Evolutionary conservation across 2,113 vertebrate species (phyloP).

Genomic region (Austrofundulus limnaeus): DNA sequence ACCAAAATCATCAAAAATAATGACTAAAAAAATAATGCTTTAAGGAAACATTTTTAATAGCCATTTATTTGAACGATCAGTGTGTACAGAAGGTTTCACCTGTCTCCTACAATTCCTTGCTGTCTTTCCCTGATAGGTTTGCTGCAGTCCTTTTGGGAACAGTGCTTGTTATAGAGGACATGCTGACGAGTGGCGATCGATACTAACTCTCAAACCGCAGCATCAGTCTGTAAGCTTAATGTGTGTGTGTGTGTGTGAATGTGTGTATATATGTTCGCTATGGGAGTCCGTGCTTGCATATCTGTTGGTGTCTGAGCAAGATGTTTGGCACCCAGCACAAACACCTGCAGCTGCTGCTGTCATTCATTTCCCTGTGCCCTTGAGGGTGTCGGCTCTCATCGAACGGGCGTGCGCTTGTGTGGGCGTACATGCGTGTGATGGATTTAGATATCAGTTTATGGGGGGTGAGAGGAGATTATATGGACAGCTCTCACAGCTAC

Average conservation of each 20-base stretch:
- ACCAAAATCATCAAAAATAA: background rate
- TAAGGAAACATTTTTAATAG: background rate
- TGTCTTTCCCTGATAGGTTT: slow-evolving; percentile 46
- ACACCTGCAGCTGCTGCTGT: slow-evolving; percentile 45
- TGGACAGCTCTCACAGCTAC: slow-evolving; percentile 55
- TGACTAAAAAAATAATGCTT: background rate
- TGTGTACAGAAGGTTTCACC: slow-evolving; percentile 18
- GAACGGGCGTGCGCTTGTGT: background rate
- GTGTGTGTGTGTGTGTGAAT: slow-evolving; percentile 17
- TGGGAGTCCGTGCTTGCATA: slow-evolving; percentile 19
- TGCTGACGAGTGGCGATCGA: slow-evolving; percentile 75
- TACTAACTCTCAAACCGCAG: slow-evolving; percentile 58
- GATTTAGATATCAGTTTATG: slow-evolving; percentile 69
- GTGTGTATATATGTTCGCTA: background rate
- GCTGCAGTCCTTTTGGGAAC: slow-evolving; percentile 72
- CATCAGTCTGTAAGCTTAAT: slow-evolving; percentile 46
- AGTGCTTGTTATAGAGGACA: slow-evolving; percentile 73
- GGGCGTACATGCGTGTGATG: slow-evolving; percentile 32
- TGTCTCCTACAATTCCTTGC: slow-evolving; percentile 15
- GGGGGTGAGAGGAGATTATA: slow-evolving; percentile 65
- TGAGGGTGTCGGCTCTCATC: slow-evolving; percentile 50
- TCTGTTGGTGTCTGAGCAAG: slow-evolving; percentile 35
- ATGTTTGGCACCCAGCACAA: slow-evolving; percentile 44
- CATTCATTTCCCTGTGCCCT: slow-evolving; percentile 60
- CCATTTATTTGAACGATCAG: slow-evolving; percentile 11